These are phyloP conservation scores for Sphaerophoria taeniata DNA, from an alignment of 2,888 invertebrate genomes.

Conservation along the genomic window DNA sequence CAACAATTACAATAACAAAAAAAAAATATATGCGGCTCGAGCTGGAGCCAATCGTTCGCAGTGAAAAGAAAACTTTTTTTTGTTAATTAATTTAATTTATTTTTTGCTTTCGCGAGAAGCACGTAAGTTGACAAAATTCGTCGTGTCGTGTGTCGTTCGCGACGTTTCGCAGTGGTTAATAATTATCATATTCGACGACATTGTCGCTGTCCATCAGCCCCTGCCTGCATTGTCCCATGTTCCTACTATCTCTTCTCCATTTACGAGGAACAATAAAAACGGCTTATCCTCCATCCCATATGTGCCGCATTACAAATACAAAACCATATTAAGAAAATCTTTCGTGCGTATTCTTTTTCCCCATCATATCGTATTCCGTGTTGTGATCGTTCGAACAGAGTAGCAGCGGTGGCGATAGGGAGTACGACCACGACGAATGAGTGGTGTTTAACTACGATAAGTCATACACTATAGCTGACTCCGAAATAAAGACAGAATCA, in stretches of 20 bases:
- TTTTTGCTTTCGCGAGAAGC: conserved; percentile 48
- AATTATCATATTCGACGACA: neutral
- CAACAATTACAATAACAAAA: neutral
- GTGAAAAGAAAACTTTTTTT: conserved; percentile 18
- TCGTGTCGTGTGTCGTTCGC: conserved; percentile 4
- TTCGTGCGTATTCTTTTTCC: conserved; percentile 44
- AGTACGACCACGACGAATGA: conserved; percentile 12
- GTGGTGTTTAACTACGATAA: conserved; percentile 52
- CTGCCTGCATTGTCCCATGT: neutral
- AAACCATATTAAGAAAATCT: conserved; percentile 58
- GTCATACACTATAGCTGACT: conserved; percentile 9
- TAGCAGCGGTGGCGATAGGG: conserved; percentile 27
- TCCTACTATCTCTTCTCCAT: conserved; percentile 43
- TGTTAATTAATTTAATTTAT: conserved; percentile 67
- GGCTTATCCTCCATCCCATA: conserved; percentile 48
- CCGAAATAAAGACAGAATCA: conserved; percentile 19
- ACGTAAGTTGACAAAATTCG: conserved; percentile 57
- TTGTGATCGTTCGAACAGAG: conserved; percentile 17
- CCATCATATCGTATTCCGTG: neutral
- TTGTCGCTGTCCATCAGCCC: neutral
- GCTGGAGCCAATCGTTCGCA: neutral
- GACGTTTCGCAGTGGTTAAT: conserved; percentile 1
- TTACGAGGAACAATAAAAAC: conserved; percentile 65
- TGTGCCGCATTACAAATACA: conserved; percentile 40
- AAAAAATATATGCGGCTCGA: neutral